Evolutionary conservation across 2,113 vertebrate species (phyloP).

Genomic region (Onychorhynchus coronatus): DNA sequence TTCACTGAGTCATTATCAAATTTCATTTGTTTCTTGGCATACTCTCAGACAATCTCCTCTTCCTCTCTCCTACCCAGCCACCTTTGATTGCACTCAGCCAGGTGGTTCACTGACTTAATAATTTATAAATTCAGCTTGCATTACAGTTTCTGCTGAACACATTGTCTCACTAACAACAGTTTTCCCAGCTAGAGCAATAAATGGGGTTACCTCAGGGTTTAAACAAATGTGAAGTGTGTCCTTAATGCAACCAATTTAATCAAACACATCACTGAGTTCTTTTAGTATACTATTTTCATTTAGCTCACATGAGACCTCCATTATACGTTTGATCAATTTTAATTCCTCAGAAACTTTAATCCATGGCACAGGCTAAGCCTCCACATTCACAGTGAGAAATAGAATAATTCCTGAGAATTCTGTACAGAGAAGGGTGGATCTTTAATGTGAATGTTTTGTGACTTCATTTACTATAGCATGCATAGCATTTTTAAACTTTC

Average conservation of each 20-base stretch:
- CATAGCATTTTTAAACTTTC: not conserved
- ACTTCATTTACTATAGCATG: not conserved
- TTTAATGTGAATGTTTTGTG: not conserved
- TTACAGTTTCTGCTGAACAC: not conserved
- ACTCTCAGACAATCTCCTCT: not conserved
- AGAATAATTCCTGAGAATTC: not conserved
- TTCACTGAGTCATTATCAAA: not conserved
- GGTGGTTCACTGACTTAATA: conserved; percentile 27
- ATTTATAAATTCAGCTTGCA: conserved; percentile 18
- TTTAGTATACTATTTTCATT: conserved; percentile 44
- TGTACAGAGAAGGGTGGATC: not conserved
- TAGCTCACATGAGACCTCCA: not conserved
- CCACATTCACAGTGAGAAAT: not conserved
- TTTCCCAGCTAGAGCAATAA: not conserved
- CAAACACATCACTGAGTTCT: conserved; percentile 47
- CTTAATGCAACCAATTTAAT: conserved; percentile 51
- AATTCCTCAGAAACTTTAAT: conserved; percentile 46
- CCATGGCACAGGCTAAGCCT: not conserved
- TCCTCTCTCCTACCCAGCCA: not conserved
- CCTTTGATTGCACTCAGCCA: not conserved
- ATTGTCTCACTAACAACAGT: not conserved
- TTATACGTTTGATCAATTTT: conserved; percentile 45
- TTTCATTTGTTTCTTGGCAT: conserved; percentile 30
- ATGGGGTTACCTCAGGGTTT: conserved; percentile 32
- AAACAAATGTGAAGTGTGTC: conserved; percentile 41